Percentiles rank a stretch among this genome's conserved stretches.
Conservation (phyloP, 2,888 invertebrate species). For the Bruchidius siliquastri region DNA sequence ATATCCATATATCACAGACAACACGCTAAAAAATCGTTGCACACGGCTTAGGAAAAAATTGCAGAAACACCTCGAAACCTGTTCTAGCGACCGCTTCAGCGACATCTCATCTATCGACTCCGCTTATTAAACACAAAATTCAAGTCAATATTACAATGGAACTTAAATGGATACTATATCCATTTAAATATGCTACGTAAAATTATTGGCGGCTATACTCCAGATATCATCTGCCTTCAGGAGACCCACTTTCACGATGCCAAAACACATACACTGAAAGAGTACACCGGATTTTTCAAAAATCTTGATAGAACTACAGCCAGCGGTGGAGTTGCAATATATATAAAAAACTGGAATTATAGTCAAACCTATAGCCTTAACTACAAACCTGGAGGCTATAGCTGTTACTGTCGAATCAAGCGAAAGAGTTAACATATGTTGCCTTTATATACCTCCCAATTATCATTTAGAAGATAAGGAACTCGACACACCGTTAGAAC, state of each 20-base stretch:
- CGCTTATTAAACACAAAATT: not conserved
- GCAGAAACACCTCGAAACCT: not conserved
- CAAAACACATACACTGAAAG: slow-evolving; percentile 3
- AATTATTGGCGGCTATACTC: not conserved
- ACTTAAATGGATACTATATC: too few relatives aligned
- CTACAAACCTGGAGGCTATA: slow-evolving; percentile 15
- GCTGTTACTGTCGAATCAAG: slow-evolving; percentile 10
- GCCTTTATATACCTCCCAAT: slow-evolving; percentile 12
- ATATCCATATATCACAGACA: slow-evolving; percentile 1
- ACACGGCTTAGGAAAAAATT: slow-evolving; percentile 5
- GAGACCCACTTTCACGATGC: slow-evolving; percentile 15
- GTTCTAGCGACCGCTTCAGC: not conserved
- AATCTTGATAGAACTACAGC: slow-evolving; percentile 7
- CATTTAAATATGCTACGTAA: slow-evolving; percentile 1
- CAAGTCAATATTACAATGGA: too few relatives aligned
- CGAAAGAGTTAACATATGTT: slow-evolving; percentile 15
- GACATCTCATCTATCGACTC: not conserved
- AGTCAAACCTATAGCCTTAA: slow-evolving; percentile 8
- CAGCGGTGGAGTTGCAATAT: slow-evolving; percentile 14
- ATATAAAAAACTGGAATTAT: slow-evolving; percentile 1
- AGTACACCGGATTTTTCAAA: slow-evolving; percentile 12
- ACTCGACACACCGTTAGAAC: too few relatives aligned
- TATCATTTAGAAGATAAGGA: too few relatives aligned
- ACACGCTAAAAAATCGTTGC: slow-evolving; percentile 2
- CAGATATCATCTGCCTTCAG: slow-evolving; percentile 7